phyloP scores from a whole-genome alignment of 64 coral and sea anemone species.

The Pachyseris speciosa region DNA sequence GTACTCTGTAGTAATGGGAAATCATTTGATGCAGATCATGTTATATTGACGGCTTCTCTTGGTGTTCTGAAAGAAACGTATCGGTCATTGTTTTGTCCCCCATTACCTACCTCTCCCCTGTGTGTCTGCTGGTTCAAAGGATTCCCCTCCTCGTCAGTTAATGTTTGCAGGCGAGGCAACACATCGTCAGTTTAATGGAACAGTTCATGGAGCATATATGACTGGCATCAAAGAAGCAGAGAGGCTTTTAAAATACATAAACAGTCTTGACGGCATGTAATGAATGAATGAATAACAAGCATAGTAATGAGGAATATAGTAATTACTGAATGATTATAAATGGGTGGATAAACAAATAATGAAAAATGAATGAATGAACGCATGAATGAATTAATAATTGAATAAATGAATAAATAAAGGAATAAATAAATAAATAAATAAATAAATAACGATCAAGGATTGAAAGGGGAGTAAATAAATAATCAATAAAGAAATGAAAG shows the following conservation, averaged over 20 bases:
- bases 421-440: no score
- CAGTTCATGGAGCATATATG: slow-evolving; percentile 68
- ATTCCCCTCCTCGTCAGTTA: slow-evolving; percentile 10
- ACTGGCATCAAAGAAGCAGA: slow-evolving; percentile 75
- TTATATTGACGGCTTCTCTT: slow-evolving; percentile 64
- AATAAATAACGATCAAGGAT: no score
- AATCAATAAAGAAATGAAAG: no score
- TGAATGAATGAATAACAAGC: neutral
- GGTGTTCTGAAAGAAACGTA: slow-evolving; percentile 63
- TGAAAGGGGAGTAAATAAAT: no score
- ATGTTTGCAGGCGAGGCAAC: slow-evolving; percentile 82
- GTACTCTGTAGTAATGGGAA: slow-evolving; percentile 52
- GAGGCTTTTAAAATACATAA: slow-evolving; percentile 47
- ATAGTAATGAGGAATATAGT: neutral
- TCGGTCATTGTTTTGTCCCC: slow-evolving; percentile 32
- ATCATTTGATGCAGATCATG: slow-evolving; percentile 65
- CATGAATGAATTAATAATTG: no score
- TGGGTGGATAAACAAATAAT: no score
- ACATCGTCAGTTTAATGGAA: slow-evolving; percentile 32
- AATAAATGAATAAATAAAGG: no score
- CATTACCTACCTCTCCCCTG: slow-evolving; percentile 53
- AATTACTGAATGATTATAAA: no score
- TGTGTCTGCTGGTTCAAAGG: neutral
- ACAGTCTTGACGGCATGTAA: neutral
- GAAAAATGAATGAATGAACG: no score